Evolutionary conservation across 1,140 invertebrate species (phyloP).

Genomic region (Trichomalopsis sarcophagae): DNA sequence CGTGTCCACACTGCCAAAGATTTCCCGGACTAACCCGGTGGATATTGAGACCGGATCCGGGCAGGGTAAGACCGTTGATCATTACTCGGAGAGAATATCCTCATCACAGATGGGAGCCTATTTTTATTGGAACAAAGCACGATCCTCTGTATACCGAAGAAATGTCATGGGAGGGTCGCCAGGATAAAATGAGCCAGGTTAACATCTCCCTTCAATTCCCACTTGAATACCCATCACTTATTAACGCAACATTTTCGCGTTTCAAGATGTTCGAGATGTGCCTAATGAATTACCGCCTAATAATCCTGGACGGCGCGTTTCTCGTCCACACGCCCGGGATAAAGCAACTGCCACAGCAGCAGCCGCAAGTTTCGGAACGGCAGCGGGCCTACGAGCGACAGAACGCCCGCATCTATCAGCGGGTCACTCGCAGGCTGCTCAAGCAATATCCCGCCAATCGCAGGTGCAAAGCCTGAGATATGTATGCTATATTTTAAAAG

Average conservation of each 20-base stretch:
- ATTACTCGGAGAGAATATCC: constrained; percentile 82
- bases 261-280: constrained; percentile 87
- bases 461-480: constrained; percentile 73
- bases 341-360: constrained; percentile 72
- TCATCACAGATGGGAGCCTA: constrained; percentile 87
- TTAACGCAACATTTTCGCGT: constrained; percentile 31
- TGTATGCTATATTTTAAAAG: background rate
- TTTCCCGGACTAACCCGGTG: constrained; percentile 85
- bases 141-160: constrained; percentile 88
- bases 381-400: constrained; percentile 76
- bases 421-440: constrained; percentile 77
- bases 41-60: constrained; percentile 75
- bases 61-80: constrained; percentile 77
- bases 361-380: constrained; percentile 51
- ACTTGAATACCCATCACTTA: no score
- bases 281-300: constrained; percentile 83
- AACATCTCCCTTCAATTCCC: background rate
- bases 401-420: constrained; percentile 80
- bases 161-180: constrained; percentile 88
- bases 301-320: constrained; percentile 86
- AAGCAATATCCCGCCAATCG: constrained; percentile 77
- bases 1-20: constrained; percentile 86
- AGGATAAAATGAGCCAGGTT: constrained; percentile 92
- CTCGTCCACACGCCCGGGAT: constrained; percentile 86
- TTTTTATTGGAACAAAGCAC: constrained; percentile 86